Base-by-base conservation (phyloP, 1,140 invertebrate species). In the Ladona fulva region DNA sequence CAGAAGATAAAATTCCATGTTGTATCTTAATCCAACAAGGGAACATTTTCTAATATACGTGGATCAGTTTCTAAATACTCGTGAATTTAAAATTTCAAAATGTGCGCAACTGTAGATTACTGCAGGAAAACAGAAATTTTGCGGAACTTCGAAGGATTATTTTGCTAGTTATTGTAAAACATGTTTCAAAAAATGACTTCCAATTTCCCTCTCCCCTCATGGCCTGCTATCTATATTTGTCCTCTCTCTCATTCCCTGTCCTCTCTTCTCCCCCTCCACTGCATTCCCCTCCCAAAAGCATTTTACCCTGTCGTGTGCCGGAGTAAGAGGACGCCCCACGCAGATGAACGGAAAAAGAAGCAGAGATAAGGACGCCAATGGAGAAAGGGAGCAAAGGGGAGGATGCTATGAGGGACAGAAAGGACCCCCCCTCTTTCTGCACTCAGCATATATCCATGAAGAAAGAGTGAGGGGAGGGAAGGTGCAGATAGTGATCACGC, bases 361-460 rank as follows among this genome's bases (percentile, higher is more conserved):
- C 14, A 16, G 52, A 66, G 52, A 66, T 66, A 66, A 66, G 52
- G 12, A 12, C 52, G 52, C 52, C 52, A 66, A 66, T 66, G 52
- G 52, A 66, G 52, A 12, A 16, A 66, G 12, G 19, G 44, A 52
- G 44, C 10, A 19, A 19, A 12, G 52, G 52, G 52, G 16, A 66
- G 52, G n/a, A 22, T 66, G 52, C 52, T 66, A 66, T 66, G 52
- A 66, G 52, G 52, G 52, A 66, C 52, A 66, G 52, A 66, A 66
- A 66, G 52, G 52, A 66, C 52, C 52, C 52, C 44, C n/a, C 52
- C 14, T 22, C 16, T 19, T 22, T 22, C 52, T 22, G 14, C 52
- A 16, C 52, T 66, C 52, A 37, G 29, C 29, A 37, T 37, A 37
- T 37, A 37, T 16, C 14, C 14, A 22, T 19, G n/a, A 66, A 22